phyloP scores from a whole-genome alignment of 1,140 invertebrate species.

The Tribolium castaneum region DNA sequence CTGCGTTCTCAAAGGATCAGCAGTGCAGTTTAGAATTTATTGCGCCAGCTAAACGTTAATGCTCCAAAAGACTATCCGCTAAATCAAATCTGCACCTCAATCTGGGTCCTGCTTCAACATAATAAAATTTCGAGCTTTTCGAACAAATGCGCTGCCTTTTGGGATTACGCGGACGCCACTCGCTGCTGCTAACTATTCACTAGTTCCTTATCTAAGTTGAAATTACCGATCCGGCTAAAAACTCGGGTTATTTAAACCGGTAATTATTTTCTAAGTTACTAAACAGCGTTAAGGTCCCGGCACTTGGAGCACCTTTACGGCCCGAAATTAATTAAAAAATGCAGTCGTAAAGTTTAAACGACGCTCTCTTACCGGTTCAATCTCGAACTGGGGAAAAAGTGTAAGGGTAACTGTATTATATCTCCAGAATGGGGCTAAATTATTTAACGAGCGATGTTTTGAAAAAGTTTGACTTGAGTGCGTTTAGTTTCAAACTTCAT shows the following conservation, averaged over 20 bases:
- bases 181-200: not conserved
- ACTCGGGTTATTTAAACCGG: not conserved
- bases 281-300: not conserved
- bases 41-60: conserved; percentile 13
- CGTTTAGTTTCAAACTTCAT: conserved; percentile 38
- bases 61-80: conserved; percentile 15
- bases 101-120: conserved; percentile 7
- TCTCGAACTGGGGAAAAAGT: not conserved
- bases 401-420: conserved; percentile 13
- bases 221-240: not conserved
- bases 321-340: conserved; percentile 27
- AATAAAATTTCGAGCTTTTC: conserved; percentile 24
- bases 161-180: not conserved
- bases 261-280: not conserved
- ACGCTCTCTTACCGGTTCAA: conserved; percentile 4
- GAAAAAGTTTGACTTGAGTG: conserved; percentile 26
- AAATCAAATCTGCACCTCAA: conserved; percentile 30
- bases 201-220: not conserved
- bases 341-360: conserved; percentile 26
- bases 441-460: conserved; percentile 34
- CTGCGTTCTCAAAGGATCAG: conserved; percentile 8
- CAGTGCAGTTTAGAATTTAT: conserved; percentile 17
- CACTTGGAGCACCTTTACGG: not conserved
- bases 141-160: not conserved
- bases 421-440: conserved; percentile 25